Conservation (phyloP, 2,888 invertebrate genomes). For the Netelia virgata region DNA sequence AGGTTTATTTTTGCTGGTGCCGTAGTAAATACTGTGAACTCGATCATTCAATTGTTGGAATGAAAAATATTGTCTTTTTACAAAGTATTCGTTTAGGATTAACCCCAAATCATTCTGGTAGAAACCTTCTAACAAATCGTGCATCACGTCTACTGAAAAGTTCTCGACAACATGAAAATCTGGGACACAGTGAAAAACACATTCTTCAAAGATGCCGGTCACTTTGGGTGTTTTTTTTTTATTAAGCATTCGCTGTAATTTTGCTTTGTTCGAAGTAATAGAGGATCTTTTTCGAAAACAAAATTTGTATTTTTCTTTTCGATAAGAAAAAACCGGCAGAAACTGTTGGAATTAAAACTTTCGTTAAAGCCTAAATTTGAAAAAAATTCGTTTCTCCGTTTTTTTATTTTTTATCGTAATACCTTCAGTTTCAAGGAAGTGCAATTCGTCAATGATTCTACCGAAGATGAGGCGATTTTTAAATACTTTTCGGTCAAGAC, state of each 20-base stretch:
- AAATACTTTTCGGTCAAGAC: slow-evolving; percentile 41
- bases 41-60: slow-evolving; percentile 51
- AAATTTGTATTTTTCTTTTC: slow-evolving; percentile 34
- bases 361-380: slow-evolving; percentile 64
- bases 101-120: slow-evolving; percentile 49
- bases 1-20: slow-evolving; percentile 54
- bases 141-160: slow-evolving; percentile 34
- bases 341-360: slow-evolving; percentile 62
- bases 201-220: slow-evolving; percentile 56
- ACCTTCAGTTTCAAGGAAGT: slow-evolving; percentile 41
- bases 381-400: slow-evolving; percentile 16
- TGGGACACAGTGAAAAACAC: slow-evolving; percentile 41
- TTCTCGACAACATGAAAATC: slow-evolving; percentile 49
- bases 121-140: slow-evolving; percentile 40
- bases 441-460: slow-evolving; percentile 47
- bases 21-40: slow-evolving; percentile 63
- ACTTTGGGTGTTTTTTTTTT: not conserved
- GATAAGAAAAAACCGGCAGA: slow-evolving; percentile 69
- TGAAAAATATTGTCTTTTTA: slow-evolving; percentile 48
- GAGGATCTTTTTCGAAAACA: not conserved
- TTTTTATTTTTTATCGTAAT: slow-evolving; percentile 20
- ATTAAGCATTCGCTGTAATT: slow-evolving; percentile 17
- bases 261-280: slow-evolving; percentile 3
- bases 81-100: slow-evolving; percentile 61
- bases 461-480: slow-evolving; percentile 31